Evolutionary conservation across 1,140 invertebrate genomes (phyloP), one percentile per base, ranked within the genome.

Genomic region (Trissolcus basalis): DNA sequence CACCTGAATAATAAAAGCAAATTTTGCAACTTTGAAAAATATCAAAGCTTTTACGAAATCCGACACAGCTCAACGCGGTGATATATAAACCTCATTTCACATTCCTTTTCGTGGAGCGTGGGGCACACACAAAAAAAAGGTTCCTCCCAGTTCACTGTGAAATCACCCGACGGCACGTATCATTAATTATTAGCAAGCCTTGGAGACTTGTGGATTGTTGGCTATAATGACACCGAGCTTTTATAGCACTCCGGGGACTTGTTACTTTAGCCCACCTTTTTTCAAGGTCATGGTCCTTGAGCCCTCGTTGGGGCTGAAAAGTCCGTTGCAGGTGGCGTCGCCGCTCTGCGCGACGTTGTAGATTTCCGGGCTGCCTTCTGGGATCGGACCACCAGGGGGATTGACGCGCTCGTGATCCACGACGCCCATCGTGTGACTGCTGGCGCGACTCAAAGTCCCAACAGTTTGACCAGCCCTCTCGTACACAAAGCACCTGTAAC

Each of bases 401-500:
- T 77, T 73, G 41, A 85, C 70, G 13, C 77, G 67, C 10, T 85
- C 87, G 51, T 86, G 84, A 67, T 86, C 85, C 59, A 85, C 76
- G 53, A 82, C 77, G 11, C 44, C 67, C 51, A 81, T 83, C 56
- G 87, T 84, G 49, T 85, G 78, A 36, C 77, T 81, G 14, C 80
- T 80, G 44, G 84, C 82, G 48, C 85, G 80, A 49, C 81, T 85
- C 58, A 86, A 63, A 47, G 80, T 83, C 32, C 83, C 79, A 36
- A 85, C 81, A 32, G 74, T 83, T 67, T 86, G 89, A 4, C 80
- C 85, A 14, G 91, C 92, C 89, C 94, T 93, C 88, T 96, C 95
- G 87, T 95, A 96, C 35, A 97, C 95, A 89, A 97, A 97, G 90
- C 96, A 97, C 68, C 96, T 90, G 88, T 96, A 97, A 59, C 94